Evolutionary conservation across 1,140 invertebrate species (phyloP).

Genomic region (Lerema accius): DNA sequence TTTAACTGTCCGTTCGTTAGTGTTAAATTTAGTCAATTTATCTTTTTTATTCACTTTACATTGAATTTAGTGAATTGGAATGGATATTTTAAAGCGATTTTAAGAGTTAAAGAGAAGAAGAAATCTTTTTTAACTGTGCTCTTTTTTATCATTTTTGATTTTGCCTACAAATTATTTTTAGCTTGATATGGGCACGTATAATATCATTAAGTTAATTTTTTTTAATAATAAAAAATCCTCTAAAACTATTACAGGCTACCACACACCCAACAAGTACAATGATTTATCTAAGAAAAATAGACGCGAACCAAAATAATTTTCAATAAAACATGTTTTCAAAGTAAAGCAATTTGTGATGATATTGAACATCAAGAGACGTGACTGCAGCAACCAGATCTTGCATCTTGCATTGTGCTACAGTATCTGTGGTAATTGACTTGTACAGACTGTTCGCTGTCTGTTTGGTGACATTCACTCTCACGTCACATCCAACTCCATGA

Average conservation of each 20-base stretch:
- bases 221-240: too few relatives aligned
- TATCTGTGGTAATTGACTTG: neutral
- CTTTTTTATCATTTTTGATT: neutral
- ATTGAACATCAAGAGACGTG: neutral
- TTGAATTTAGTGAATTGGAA: slow-evolving; percentile 20
- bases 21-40: slow-evolving; percentile 19
- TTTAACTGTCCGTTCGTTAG: slow-evolving; percentile 22
- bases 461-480: neutral
- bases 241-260: too few relatives aligned
- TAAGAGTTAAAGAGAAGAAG: neutral
- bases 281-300: too few relatives aligned
- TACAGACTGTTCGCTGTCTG: neutral
- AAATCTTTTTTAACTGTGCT: too few relatives aligned
- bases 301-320: too few relatives aligned
- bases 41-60: slow-evolving; percentile 5
- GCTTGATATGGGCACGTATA: too few relatives aligned
- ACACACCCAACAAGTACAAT: too few relatives aligned
- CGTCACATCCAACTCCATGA: neutral
- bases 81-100: neutral
- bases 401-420: neutral
- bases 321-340: neutral
- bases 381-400: neutral
- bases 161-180: too few relatives aligned
- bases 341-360: neutral
- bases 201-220: too few relatives aligned